phyloP scores from a whole-genome alignment of 2,888 invertebrate species.

The Acronicta aceris region DNA sequence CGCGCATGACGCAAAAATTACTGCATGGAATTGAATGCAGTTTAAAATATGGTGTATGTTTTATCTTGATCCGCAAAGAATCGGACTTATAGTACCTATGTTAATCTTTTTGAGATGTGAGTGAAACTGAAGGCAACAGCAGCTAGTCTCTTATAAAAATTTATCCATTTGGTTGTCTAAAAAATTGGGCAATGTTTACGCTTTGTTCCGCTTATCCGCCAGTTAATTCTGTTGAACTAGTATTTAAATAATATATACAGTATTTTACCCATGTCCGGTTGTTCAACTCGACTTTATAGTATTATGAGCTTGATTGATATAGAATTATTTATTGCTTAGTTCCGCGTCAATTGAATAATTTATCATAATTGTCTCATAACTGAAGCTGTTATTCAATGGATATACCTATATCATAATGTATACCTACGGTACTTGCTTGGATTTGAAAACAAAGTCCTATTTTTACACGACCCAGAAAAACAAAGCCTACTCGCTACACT shows the following conservation, averaged over 20 bases:
- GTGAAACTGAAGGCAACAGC: too few species aligned
- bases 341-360: slow-evolving; percentile 47
- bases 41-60: too few species aligned
- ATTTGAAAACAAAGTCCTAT: slow-evolving; percentile 3
- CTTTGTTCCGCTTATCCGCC: background rate
- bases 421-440: background rate
- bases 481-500: too few species aligned
- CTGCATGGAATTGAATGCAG: too few species aligned
- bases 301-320: slow-evolving; percentile 20
- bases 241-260: slow-evolving; percentile 2
- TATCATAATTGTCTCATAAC: slow-evolving; percentile 34
- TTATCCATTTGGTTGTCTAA: too few species aligned
- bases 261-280: slow-evolving; percentile 53
- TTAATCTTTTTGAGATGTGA: too few species aligned
- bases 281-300: slow-evolving; percentile 38
- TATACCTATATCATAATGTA: slow-evolving; percentile 1
- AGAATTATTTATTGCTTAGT: slow-evolving; percentile 30
- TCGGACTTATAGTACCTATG: too few species aligned
- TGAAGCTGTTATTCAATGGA: slow-evolving; percentile 18
- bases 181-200: too few species aligned
- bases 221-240: slow-evolving; percentile 7
- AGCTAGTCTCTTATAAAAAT: too few species aligned
- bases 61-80: too few species aligned
- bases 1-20: too few species aligned
- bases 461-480: background rate